Evolutionary conservation across 2,113 vertebrate species (phyloP).

Genomic region (Gallinago media): DNA sequence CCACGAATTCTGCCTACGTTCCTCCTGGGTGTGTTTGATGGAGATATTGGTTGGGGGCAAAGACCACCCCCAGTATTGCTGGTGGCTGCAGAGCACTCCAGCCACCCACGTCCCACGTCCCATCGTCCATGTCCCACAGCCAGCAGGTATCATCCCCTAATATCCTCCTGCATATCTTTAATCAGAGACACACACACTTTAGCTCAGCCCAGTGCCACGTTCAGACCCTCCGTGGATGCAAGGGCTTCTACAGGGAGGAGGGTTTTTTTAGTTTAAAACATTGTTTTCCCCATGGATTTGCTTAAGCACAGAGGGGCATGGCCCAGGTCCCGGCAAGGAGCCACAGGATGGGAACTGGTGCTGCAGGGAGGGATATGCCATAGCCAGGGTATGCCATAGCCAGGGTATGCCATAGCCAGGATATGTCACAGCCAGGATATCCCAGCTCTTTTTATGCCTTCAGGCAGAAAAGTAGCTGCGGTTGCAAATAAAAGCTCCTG

Average conservation of each 20-base stretch:
- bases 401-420: neutral
- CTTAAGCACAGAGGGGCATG: rapidly evolving
- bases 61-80: neutral
- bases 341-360: rapidly evolving
- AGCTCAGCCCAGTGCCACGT: neutral
- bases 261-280: rapidly evolving
- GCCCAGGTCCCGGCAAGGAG: neutral
- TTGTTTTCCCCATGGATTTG: neutral
- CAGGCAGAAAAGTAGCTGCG: neutral
- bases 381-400: neutral
- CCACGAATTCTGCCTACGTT: too few species aligned
- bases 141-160: neutral
- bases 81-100: neutral
- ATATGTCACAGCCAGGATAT: neutral
- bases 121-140: neutral
- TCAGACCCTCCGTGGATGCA: rapidly evolving
- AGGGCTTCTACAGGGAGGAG: rapidly evolving
- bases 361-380: rapidly evolving
- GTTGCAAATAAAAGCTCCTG: neutral
- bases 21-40: neutral
- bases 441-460: rapidly evolving
- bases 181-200: rapidly evolving
- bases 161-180: rapidly evolving
- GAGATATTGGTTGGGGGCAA: neutral
- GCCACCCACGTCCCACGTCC: neutral